A percentile compares a stretch with the other conserved stretches of the same genome.
Conservation (phyloP, 2,888 invertebrate genomes). For the Metellina segmentata region DNA sequence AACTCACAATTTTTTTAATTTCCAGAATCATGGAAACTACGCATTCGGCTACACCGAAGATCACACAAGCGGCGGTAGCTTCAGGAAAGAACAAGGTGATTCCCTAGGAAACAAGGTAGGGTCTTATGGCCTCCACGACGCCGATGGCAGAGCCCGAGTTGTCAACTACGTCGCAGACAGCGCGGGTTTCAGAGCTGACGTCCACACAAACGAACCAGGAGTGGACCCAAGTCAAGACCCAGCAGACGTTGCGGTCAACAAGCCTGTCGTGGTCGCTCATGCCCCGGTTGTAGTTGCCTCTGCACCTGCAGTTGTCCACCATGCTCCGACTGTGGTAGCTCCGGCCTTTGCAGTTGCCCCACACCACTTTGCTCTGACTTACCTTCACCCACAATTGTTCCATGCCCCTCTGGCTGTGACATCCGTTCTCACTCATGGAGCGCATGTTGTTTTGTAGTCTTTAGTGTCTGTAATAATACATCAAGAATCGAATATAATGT, state of each 20-base stretch:
- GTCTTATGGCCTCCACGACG: conserved; percentile 77
- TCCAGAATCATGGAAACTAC: conserved; percentile 75
- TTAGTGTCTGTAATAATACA: too few relatives aligned
- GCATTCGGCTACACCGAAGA: conserved; percentile 77
- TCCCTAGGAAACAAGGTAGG: conserved; percentile 76
- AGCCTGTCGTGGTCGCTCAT: conserved; percentile 51
- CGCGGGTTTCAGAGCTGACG: conserved; percentile 75
- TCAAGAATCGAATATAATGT: too few relatives aligned
- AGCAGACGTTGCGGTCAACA: conserved; percentile 73
- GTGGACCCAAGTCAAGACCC: conserved; percentile 74
- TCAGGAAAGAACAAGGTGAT: conserved; percentile 75
- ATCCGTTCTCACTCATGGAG: conserved; percentile 11
- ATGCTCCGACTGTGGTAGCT: neutral
- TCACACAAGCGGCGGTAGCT: conserved; percentile 77
- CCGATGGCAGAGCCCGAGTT: conserved; percentile 75
- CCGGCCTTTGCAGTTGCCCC: neutral
- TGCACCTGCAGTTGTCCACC: conserved; percentile 2
- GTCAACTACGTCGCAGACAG: conserved; percentile 77
- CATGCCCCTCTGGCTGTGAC: conserved; percentile 18
- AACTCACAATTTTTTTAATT: neutral
- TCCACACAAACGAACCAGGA: conserved; percentile 78
- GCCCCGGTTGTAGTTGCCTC: conserved; percentile 8
- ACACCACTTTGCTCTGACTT: neutral
- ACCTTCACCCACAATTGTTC: conserved; percentile 6
- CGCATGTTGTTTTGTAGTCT: conserved; percentile 7